These are phyloP conservation scores for Antheraea mylitta DNA, from an alignment of 1,140 invertebrate species.

Conservation along the genomic window DNA sequence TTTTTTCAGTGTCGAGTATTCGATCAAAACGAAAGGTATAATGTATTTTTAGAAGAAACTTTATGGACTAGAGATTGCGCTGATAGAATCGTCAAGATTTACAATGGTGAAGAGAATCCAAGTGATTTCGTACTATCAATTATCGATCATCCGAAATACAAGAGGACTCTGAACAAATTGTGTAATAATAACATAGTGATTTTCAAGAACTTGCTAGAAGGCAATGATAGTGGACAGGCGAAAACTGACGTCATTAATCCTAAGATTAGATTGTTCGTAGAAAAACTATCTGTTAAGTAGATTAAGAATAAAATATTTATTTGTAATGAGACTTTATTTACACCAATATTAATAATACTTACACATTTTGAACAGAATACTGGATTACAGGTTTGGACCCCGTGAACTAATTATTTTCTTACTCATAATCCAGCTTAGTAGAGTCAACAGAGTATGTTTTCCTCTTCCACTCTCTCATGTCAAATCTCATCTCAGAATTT, in stretches of 20 bases:
- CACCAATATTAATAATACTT: background rate
- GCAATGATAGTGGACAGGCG: background rate
- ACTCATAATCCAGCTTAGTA: too few relatives aligned
- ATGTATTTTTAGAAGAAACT: constrained; percentile 55
- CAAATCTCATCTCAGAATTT: too few relatives aligned
- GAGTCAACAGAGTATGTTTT: too few relatives aligned
- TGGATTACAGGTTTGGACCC: too few relatives aligned
- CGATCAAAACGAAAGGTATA: constrained; percentile 67
- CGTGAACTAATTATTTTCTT: too few relatives aligned
- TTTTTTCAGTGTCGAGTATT: constrained; percentile 61
- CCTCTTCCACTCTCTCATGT: too few relatives aligned
- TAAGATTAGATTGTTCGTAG: constrained; percentile 45
- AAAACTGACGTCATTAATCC: constrained; percentile 30
- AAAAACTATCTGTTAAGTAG: constrained; percentile 22
- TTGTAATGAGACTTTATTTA: background rate
- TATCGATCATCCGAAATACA: constrained; percentile 24
- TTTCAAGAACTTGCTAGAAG: constrained; percentile 26
- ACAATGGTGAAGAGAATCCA: background rate
- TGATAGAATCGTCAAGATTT: constrained; percentile 22
- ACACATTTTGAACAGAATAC: too few relatives aligned
- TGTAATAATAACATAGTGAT: constrained; percentile 39
- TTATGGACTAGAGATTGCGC: constrained; percentile 45
- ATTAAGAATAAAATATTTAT: background rate
- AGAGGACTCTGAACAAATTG: constrained; percentile 36
- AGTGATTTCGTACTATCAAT: constrained; percentile 14